These are phyloP conservation scores for Rhagologus leucostigma DNA, from an alignment of 2,113 vertebrate species.

Conservation along the genomic window DNA sequence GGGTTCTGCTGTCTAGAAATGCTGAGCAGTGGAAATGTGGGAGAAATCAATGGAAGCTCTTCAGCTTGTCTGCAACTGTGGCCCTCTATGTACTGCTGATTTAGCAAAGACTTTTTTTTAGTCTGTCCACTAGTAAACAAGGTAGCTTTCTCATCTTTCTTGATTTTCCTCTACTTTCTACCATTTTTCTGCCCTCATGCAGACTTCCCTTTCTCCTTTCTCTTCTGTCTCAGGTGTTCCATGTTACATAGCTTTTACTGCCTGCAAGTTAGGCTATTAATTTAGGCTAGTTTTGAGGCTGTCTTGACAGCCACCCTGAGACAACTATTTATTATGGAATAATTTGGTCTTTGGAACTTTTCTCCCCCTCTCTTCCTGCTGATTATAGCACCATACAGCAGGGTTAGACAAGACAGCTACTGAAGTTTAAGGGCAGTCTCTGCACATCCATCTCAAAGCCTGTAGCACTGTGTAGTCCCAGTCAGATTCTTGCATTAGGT, in stretches of 20 bases:
- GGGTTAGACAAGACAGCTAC: not conserved
- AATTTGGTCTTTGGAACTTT: not conserved
- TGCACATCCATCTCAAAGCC: not conserved
- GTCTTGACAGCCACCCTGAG: not conserved
- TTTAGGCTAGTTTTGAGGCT: not conserved
- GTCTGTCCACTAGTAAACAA: not conserved
- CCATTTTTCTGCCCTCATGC: not conserved
- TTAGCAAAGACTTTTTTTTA: not conserved
- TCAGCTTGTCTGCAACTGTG: not conserved
- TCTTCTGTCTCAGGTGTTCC: not conserved
- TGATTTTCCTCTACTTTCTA: not conserved
- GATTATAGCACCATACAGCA: not conserved
- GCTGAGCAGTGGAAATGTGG: not conserved
- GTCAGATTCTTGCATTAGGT: not conserved
- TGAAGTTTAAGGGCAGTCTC: not conserved
- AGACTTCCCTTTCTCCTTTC: not conserved
- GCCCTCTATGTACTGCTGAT: not conserved
- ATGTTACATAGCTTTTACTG: not conserved
- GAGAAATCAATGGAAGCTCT: slow-evolving; percentile 1
- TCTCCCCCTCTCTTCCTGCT: not conserved
- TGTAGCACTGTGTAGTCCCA: not conserved
- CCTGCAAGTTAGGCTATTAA: not conserved
- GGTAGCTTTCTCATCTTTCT: not conserved
- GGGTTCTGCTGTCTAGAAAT: not conserved
- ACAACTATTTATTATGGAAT: not conserved